phyloP scores from a whole-genome alignment of 2,113 vertebrate species.

The Crocuta crocuta region DNA sequence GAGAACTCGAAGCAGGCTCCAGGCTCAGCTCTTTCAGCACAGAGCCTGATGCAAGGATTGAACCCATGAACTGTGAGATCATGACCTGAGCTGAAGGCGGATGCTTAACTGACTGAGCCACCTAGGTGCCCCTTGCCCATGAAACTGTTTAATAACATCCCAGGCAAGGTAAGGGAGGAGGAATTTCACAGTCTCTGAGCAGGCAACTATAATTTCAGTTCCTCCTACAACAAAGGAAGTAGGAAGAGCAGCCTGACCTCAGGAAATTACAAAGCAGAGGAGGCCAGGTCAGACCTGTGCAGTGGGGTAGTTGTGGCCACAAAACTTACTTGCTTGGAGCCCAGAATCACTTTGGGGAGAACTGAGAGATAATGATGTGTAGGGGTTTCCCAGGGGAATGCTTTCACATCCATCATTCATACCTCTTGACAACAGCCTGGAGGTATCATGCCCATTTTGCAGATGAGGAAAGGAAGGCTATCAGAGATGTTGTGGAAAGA shows the following conservation, averaged over 20 bases:
- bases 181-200: slow-evolving; percentile 88
- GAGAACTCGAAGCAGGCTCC: too few species aligned
- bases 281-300: neutral
- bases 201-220: slow-evolving; percentile 80
- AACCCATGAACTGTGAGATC: too few species aligned
- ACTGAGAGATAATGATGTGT: neutral
- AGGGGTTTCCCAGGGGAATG: too few species aligned
- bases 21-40: too few species aligned
- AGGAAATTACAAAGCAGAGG: neutral
- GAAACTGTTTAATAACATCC: slow-evolving; percentile 87
- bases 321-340: neutral
- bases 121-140: slow-evolving; percentile 65
- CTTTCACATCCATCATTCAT: neutral
- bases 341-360: neutral
- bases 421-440: neutral
- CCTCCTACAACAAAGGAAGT: slow-evolving; percentile 56
- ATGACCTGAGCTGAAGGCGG: too few species aligned
- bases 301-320: neutral
- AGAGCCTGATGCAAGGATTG: too few species aligned
- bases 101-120: too few species aligned
- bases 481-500: neutral
- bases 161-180: slow-evolving; percentile 86
- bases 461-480: neutral
- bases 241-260: neutral
- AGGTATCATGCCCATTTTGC: neutral